A percentile compares a stretch with the other conserved stretches of the same genome.
Conservation (phyloP, 2,113 vertebrate species). For the Calidris pygmaea region DNA sequence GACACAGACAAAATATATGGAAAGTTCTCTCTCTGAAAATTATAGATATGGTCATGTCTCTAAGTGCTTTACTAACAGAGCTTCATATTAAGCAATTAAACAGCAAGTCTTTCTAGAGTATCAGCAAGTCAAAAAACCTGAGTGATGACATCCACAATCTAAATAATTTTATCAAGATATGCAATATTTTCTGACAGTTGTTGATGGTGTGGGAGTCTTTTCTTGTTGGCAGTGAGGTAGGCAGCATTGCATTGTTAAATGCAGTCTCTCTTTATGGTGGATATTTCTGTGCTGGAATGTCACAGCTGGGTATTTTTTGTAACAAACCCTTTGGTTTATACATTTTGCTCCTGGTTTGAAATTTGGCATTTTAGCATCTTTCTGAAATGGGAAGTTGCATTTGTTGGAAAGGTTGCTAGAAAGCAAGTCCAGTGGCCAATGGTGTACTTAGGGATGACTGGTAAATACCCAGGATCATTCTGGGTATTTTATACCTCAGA, state of each 20-base stretch:
- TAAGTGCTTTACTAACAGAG: background rate
- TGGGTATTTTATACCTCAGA: background rate
- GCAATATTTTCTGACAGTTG: background rate
- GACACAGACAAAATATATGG: background rate
- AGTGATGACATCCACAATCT: background rate
- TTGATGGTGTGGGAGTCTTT: background rate
- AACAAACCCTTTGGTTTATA: background rate
- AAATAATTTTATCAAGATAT: background rate
- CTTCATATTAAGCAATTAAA: background rate
- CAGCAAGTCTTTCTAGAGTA: background rate
- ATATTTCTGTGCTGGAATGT: background rate
- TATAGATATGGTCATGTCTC: background rate
- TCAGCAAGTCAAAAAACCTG: background rate
- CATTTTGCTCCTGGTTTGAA: background rate
- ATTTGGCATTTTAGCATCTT: background rate
- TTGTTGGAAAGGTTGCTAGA: background rate
- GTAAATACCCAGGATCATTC: background rate
- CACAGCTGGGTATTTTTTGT: background rate
- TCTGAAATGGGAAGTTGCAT: background rate
- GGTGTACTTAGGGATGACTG: background rate
- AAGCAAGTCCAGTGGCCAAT: background rate
- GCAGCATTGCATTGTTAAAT: background rate
- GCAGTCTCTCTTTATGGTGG: background rate
- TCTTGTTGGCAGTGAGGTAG: background rate
- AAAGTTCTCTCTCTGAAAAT: background rate